Base-by-base conservation (phyloP, 2,888 invertebrate genomes). In the Eupithecia vulgata region DNA sequence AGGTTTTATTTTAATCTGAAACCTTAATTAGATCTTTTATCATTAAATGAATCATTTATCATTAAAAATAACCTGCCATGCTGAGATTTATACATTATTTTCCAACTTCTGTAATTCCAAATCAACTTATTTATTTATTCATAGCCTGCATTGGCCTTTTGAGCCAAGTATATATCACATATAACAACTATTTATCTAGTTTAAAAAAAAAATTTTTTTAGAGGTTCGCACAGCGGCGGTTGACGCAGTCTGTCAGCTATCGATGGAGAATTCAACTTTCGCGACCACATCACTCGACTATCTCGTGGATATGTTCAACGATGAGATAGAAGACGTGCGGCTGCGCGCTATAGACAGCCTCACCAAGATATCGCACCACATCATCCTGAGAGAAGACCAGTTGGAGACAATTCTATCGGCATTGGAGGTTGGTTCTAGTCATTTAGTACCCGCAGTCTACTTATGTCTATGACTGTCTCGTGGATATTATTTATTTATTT, bases 271-370 rank as follows among this genome's bases (percentile, higher is more conserved):
- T 84, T 95, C 97, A 0, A 95, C 96, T 57, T 99, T 99, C 92
- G 98, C 99, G 0, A 96, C 96, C 69, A 96, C 98, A 40, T 97
- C 98, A 0, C 95, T 99, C 48, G 99, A 99, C 90, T 99, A 99
- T 87, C 95, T 99, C 64, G 99, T 99, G 1, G 99, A 99, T 88
- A 99, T 99, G 99, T 99, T 99, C 90, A 99, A 99, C 90, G 99
- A 99, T 87, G 99, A 99, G 95, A 99, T 99, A 79, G 99, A 99
- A 91, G 98, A 98, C 86, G 99, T 99, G 15, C 95, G 99, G 30
- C 95, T 99, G 72, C 97, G 98, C 84, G 99, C 99, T 3, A 99
- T 99, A 81, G 98, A 98, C 89, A 98, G 98, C 81, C 95, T 99
- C 81, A 97, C 98, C 25, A 96, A 97, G 82, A 98, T 99, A 84